A percentile compares a stretch with the other conserved stretches of the same genome.
These are phyloP conservation scores for Campaea margaritaria DNA, from an alignment of 2,888 invertebrate genomes.

Conservation along the genomic window DNA sequence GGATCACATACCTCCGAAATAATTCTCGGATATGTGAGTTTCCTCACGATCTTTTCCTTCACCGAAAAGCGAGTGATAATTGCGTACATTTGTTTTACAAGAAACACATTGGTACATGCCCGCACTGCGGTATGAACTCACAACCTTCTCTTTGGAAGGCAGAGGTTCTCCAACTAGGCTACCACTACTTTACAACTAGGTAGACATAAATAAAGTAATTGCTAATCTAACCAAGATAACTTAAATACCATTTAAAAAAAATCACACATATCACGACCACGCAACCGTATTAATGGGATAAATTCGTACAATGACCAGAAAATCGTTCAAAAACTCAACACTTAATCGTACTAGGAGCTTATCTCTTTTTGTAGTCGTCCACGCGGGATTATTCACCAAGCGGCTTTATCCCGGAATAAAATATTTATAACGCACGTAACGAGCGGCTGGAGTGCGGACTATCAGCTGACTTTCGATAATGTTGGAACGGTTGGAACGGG, in stretches of 20 bases:
- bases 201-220: neutral
- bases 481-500: conserved; percentile 31
- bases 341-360: conserved; percentile 65
- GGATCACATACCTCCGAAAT: too few species aligned
- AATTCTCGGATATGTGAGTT: too few species aligned
- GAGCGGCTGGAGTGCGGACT: conserved; percentile 42
- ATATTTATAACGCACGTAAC: conserved; percentile 71
- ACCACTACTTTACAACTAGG: too few species aligned
- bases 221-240: too few species aligned
- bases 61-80: too few species aligned
- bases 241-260: neutral
- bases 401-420: conserved; percentile 66
- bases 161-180: too few species aligned
- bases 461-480: conserved; percentile 42
- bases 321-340: conserved; percentile 54
- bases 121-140: too few species aligned
- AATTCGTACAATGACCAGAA: conserved; percentile 39
- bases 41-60: too few species aligned
- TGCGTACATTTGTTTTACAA: too few species aligned
- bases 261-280: neutral
- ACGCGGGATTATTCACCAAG: conserved; percentile 56
- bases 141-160: too few species aligned
- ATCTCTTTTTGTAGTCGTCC: conserved; percentile 67
- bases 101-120: too few species aligned
- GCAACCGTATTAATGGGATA: conserved; percentile 13